Percentiles rank a stretch among this genome's conserved stretches.
These are phyloP conservation scores for Cheiracanthium punctorium DNA, from an alignment of 2,888 invertebrate species.

Conservation along the genomic window DNA sequence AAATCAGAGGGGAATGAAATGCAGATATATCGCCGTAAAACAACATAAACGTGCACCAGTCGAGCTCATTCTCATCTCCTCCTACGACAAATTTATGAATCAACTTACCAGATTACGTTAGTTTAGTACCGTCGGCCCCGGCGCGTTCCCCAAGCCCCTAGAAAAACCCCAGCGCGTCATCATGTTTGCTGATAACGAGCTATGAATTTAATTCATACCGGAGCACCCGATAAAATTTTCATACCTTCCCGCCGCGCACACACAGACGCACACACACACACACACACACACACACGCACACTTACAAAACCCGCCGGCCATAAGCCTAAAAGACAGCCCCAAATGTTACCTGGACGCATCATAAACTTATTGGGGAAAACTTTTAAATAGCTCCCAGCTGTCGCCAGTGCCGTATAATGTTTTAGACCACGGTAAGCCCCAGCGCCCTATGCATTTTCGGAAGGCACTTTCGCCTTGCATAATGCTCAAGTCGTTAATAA, in stretches of 20 bases:
- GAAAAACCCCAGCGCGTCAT: neutral
- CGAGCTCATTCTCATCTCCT: neutral
- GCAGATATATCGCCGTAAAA: neutral
- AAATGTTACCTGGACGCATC: constrained; percentile 61
- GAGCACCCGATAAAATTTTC: constrained; percentile 49
- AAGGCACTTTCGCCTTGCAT: constrained; percentile 44
- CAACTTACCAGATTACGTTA: constrained; percentile 1
- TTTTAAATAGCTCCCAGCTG: constrained; percentile 65
- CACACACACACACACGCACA: too few relatives aligned
- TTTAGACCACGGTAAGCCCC: neutral
- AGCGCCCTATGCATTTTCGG: neutral
- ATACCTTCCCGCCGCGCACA: neutral
- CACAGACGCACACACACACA: too few relatives aligned
- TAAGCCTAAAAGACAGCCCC: constrained; percentile 39
- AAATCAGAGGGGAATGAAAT: neutral
- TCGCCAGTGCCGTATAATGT: constrained; percentile 28
- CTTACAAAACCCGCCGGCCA: constrained; percentile 9
- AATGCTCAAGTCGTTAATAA: constrained; percentile 65
- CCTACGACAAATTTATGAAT: neutral
- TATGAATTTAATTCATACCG: constrained; percentile 37
- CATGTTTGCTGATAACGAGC: constrained; percentile 27
- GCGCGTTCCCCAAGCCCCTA: neutral
- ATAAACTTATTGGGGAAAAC: constrained; percentile 68
- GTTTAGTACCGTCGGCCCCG: neutral
- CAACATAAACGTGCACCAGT: neutral